These are phyloP conservation scores for Regulus satrapa DNA, from an alignment of 2,113 vertebrate genomes.

Conservation along the genomic window DNA sequence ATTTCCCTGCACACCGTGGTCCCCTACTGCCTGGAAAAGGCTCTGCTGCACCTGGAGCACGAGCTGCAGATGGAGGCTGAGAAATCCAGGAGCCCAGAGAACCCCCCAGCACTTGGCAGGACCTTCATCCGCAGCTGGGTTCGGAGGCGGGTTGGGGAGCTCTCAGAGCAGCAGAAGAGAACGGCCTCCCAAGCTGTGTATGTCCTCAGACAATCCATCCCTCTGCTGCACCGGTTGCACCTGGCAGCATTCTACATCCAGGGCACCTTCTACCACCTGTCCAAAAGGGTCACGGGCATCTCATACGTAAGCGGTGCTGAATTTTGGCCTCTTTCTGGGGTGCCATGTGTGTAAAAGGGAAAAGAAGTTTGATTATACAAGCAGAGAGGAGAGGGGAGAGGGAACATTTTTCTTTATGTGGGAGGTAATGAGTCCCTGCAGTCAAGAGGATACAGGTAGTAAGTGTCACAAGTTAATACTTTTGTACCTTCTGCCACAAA, in stretches of 20 bases:
- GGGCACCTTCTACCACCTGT: constrained; percentile 85
- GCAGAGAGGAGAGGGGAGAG: not conserved
- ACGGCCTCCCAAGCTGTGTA: constrained; percentile 40
- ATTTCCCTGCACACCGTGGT: constrained; percentile 76
- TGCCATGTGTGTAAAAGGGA: rapidly evolving
- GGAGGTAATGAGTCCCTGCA: not conserved
- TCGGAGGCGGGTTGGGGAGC: constrained; percentile 14
- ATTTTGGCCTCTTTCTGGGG: not conserved
- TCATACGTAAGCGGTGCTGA: constrained; percentile 78
- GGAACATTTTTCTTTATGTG: not conserved
- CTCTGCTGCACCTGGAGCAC: constrained; percentile 81
- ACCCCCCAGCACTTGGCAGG: constrained; percentile 13
- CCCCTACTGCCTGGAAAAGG: constrained; percentile 86
- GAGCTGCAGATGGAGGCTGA: constrained; percentile 75
- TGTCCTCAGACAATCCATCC: constrained; percentile 71
- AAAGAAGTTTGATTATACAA: not conserved
- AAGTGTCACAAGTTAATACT: not conserved
- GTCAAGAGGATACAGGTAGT: not conserved
- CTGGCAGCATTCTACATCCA: constrained; percentile 86
- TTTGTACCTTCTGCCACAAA: not conserved
- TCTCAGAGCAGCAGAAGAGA: constrained; percentile 79
- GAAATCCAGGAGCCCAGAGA: not conserved
- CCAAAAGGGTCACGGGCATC: constrained; percentile 83
- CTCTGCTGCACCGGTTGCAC: constrained; percentile 81
- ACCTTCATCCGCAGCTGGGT: constrained; percentile 67